A percentile compares a stretch with the other conserved stretches of the same genome.
Evolutionary conservation across 2,797 vertebrate species (phyloP).

Genomic region (Botia kubotai): DNA sequence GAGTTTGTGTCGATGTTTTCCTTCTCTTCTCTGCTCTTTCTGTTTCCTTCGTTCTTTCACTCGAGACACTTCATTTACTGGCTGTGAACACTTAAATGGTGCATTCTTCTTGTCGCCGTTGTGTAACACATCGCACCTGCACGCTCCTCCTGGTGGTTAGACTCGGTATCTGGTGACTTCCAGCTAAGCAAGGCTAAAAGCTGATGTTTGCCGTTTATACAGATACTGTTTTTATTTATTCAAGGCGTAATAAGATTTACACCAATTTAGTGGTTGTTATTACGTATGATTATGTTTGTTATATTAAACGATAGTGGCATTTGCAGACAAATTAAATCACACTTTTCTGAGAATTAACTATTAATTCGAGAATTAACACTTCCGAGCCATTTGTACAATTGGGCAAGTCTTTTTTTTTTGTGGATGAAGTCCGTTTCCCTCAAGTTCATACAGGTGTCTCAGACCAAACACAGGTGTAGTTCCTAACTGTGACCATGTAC

Average conservation of each 20-base stretch:
- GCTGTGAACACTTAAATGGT: background rate
- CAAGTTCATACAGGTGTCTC: background rate
- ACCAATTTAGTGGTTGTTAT: background rate
- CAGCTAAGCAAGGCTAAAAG: background rate
- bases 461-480: no score
- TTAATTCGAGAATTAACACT: background rate
- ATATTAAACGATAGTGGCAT: no score
- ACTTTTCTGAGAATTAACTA: background rate
- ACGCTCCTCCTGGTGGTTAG: conserved; percentile 1
- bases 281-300: background rate
- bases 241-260: conserved; percentile 6
- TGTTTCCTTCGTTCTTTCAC: conserved; percentile 33
- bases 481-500: background rate
- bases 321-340: no score
- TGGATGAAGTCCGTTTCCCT: background rate
- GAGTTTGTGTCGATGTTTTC: conserved; percentile 49
- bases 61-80: conserved; percentile 39
- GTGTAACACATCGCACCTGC: conserved; percentile 24
- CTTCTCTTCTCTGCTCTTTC: conserved; percentile 49
- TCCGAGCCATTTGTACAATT: background rate
- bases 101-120: background rate
- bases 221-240: background rate
- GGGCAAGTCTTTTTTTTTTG: background rate
- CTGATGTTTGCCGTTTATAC: background rate
- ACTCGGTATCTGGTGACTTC: conserved; percentile 16